phyloP scores from a whole-genome alignment of 2,797 vertebrate species.

The Amblyraja radiata region DNA sequence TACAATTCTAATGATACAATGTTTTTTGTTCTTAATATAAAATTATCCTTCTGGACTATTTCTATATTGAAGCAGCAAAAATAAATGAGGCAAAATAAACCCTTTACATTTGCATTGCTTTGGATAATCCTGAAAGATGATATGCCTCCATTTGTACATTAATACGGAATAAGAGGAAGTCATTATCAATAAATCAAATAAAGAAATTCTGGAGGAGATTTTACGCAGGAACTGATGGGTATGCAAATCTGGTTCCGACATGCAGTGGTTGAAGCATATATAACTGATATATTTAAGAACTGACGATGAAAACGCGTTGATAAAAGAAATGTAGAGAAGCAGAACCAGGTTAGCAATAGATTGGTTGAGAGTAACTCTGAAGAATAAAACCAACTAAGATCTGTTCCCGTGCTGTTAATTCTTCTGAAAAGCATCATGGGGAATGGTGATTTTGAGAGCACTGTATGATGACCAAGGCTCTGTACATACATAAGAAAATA shows the following conservation, averaged over 20 bases:
- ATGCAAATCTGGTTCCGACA: background rate
- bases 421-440: background rate
- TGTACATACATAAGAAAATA: too few species aligned
- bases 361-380: background rate
- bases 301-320: background rate
- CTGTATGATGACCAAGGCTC: too few species aligned
- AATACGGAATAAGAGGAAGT: background rate
- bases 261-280: background rate
- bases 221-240: background rate
- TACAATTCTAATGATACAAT: background rate
- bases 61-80: background rate
- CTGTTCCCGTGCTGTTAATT: background rate
- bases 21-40: background rate
- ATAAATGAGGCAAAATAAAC: background rate
- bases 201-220: background rate
- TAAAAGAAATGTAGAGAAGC: background rate
- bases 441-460: too few species aligned
- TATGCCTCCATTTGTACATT: background rate
- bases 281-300: background rate
- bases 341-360: background rate
- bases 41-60: background rate
- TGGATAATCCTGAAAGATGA: background rate
- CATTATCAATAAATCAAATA: background rate
- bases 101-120: background rate
- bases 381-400: background rate